Percentiles rank a stretch among this genome's conserved stretches.
Evolutionary conservation across 2,797 vertebrate species (phyloP).

Genomic region (Coracias cyanogaster): DNA sequence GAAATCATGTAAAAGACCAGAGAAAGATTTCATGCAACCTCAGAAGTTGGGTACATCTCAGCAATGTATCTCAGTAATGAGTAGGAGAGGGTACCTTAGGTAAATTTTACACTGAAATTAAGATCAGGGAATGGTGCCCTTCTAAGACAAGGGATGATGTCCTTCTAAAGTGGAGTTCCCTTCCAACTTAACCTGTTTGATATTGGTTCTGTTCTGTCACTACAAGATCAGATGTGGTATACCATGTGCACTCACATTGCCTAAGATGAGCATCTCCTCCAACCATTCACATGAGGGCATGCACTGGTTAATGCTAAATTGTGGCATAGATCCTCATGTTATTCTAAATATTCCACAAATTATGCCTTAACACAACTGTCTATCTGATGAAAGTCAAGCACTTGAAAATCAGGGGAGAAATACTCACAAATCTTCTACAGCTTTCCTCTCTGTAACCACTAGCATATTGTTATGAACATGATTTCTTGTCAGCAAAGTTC

Average conservation of each 20-base stretch:
- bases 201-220: not conserved
- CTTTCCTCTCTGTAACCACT: not conserved
- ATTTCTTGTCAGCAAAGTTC: not conserved
- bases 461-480: not conserved
- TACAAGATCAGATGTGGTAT: not conserved
- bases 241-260: fast-evolving
- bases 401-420: not conserved
- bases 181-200: not conserved
- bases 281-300: not conserved
- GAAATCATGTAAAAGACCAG: not conserved
- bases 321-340: not conserved
- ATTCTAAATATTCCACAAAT: not conserved
- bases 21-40: not conserved
- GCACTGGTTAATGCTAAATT: not conserved
- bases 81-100: not conserved
- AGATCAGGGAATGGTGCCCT: not conserved
- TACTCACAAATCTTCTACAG: not conserved
- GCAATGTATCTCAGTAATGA: not conserved
- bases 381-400: not conserved
- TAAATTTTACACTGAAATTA: not conserved
- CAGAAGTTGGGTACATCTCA: not conserved
- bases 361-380: not conserved
- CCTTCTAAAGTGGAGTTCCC: not conserved
- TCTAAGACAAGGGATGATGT: not conserved
- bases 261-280: not conserved